A percentile compares a stretch with the other conserved stretches of the same genome.
Conservation (phyloP, 2,113 vertebrate species). For the Macaca nemestrina region DNA sequence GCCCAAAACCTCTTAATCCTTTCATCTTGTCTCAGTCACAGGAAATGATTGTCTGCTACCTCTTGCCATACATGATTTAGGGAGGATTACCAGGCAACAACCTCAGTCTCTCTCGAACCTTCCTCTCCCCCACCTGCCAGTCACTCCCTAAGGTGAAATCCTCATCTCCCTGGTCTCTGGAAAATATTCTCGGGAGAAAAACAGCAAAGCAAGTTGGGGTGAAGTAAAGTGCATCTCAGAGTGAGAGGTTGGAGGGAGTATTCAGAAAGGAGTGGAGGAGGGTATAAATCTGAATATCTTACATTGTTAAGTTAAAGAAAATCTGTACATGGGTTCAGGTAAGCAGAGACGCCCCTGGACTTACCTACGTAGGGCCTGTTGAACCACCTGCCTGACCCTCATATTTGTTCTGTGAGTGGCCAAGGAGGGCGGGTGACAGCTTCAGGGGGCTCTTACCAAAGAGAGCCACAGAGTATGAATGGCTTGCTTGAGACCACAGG, state of each 20-base stretch:
- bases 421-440: fast-evolving
- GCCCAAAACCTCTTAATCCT: constrained; percentile 64
- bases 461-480: too few species aligned
- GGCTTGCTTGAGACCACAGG: fast-evolving
- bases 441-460: neutral
- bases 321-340: neutral
- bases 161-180: neutral
- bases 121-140: neutral
- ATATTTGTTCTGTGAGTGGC: too few species aligned
- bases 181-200: neutral
- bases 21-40: constrained; percentile 61
- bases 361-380: fast-evolving
- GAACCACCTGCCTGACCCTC: fast-evolving
- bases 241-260: neutral
- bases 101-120: neutral
- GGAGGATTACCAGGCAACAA: constrained; percentile 31
- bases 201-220: neutral
- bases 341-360: neutral
- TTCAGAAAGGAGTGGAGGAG: neutral
- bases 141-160: neutral
- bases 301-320: neutral
- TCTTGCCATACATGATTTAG: constrained; percentile 31
- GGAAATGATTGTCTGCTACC: constrained; percentile 59
- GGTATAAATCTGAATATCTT: neutral
- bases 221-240: neutral